Conservation (phyloP, 2,888 invertebrate genomes). For the Athalia rosae region DNA sequence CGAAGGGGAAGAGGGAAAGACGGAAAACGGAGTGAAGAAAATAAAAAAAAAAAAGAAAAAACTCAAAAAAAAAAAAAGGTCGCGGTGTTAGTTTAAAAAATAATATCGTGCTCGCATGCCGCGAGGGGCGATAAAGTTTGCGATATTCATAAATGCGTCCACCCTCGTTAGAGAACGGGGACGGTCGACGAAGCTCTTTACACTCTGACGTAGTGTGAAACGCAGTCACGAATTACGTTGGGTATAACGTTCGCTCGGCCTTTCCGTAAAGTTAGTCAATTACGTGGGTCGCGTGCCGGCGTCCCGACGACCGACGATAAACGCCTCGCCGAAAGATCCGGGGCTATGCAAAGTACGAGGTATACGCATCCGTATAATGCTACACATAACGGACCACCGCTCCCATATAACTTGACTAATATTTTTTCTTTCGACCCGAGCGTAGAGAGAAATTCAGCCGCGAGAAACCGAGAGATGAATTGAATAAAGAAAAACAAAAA, state of each 20-base stretch:
- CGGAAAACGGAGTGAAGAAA: no score
- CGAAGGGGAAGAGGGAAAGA: no score
- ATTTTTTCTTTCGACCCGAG: not conserved
- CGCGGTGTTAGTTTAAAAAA: no score
- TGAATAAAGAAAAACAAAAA: not conserved
- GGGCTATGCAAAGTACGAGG: not conserved
- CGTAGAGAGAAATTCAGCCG: no score
- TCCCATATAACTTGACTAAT: conserved; percentile 3
- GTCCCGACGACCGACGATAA: conserved; percentile 34
- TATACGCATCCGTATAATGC: not conserved
- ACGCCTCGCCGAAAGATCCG: conserved; percentile 30
- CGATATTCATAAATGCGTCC: conserved; percentile 2
- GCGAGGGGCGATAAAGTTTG: not conserved
- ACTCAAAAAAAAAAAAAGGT: no score
- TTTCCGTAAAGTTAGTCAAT: conserved; percentile 40
- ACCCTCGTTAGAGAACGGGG: conserved; percentile 11
- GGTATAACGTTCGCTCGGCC: not conserved
- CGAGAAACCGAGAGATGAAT: no score
- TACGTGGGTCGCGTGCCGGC: conserved; percentile 40
- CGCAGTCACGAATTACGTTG: conserved; percentile 21
- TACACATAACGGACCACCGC: not conserved
- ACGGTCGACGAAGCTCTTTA: conserved; percentile 16
- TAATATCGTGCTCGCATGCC: not conserved
- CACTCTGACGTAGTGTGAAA: conserved; percentile 19
- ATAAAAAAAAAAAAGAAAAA: no score